Base-by-base conservation (phyloP, 2,888 invertebrate genomes). In the Polydrusus pterygomalis region DNA sequence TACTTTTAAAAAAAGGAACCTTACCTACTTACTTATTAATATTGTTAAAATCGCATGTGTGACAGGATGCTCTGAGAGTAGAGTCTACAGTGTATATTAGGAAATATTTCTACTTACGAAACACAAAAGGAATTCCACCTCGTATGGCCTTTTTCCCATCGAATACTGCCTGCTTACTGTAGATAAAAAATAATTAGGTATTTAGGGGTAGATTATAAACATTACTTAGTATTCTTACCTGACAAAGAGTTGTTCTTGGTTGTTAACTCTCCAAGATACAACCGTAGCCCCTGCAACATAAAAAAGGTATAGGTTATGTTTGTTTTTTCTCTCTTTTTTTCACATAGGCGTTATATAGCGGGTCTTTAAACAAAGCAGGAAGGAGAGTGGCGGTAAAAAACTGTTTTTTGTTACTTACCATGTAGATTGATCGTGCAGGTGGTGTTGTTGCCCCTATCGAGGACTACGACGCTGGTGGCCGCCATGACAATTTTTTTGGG, bases 371-470 rank as follows among this genome's bases (percentile, higher is more conserved):
- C 70, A 68, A 71, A 54, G 56, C 9, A 69, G 40, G 45, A 51
- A 60, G n/a, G 18, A 58, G 75, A 49, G 68, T 70, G 67, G 45
- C 58, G 68, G 64, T 75, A 71, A 74, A 70, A 73, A 71, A 64
- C 34, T 18, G 47, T 70, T 69, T 82, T 85, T 85, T 71, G 70
- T 60, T 58, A 90, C 93, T 92, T 90, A 97, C 97, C 97, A 90
- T 97, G 97, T 89, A 97, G 92, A 92, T 97, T 97, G 89, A 97
- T 95, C 87, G 97, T 96, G 90, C 96, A 97, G 88, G 97, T 96
- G 88, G 97, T 97, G 90, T 97, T 97, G 91, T 97, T 96, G 89
- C 97, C 97, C 89, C 97, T 93, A 90, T 97, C 96, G 87, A 96
- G 92, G 87, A 97, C 95, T 89, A 97, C 96, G 90, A 97, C 96